A percentile compares a stretch with the other conserved stretches of the same genome.
phyloP scores from a whole-genome alignment of 2,113 vertebrate species.

The Cephalopholis sonnerati region DNA sequence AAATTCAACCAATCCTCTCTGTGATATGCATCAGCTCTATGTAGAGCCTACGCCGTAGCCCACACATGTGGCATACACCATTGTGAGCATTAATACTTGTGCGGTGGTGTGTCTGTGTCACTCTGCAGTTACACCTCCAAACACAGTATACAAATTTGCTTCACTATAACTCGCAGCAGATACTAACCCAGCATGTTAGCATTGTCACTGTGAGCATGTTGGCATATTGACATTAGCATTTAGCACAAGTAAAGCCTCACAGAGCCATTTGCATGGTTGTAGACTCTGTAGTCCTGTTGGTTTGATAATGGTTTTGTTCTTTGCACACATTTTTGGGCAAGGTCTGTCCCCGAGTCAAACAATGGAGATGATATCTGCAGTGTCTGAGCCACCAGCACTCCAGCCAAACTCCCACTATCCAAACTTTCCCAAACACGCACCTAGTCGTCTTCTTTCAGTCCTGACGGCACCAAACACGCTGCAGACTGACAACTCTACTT shows the following conservation, averaged over 20 bases:
- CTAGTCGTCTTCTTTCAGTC: slow-evolving; percentile 5
- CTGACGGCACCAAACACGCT: slow-evolving; percentile 49
- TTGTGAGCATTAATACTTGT: no score
- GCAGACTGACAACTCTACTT: slow-evolving; percentile 11
- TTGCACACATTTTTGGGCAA: slow-evolving; percentile 30
- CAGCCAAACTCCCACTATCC: not conserved
- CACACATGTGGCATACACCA: no score
- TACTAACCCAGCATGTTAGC: no score
- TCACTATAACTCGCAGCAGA: no score
- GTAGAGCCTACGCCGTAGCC: no score
- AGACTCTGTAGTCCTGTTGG: slow-evolving; percentile 2
- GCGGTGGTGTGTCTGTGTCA: no score
- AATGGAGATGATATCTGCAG: slow-evolving; percentile 22
- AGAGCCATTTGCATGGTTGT: not conserved
- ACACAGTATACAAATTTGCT: no score
- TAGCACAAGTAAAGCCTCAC: not conserved
- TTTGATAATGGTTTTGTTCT: slow-evolving; percentile 7
- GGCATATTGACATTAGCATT: not conserved
- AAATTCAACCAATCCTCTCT: no score
- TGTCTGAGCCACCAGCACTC: slow-evolving; percentile 4
- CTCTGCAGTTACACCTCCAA: no score
- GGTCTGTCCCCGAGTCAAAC: slow-evolving; percentile 16
- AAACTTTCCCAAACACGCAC: not conserved
- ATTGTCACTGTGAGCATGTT: not conserved
- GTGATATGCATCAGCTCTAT: no score